phyloP scores from a whole-genome alignment of 2,888 invertebrate genomes.

The Carcina quercana region DNA sequence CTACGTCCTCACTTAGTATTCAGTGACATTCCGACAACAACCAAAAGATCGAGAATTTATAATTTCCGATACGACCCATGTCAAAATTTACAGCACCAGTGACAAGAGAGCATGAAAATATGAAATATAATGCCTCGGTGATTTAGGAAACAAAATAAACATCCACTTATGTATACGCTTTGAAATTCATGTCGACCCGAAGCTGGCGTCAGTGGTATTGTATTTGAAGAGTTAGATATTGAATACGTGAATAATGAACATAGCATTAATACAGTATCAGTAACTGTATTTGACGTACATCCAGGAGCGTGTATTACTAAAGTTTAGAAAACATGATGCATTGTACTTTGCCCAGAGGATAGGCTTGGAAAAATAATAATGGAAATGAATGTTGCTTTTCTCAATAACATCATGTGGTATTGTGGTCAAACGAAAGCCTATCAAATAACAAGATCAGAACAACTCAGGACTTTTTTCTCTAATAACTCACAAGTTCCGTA shows the following conservation, averaged over 20 bases:
- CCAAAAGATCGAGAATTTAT: slow-evolving; percentile 22
- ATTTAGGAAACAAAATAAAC: slow-evolving; percentile 32
- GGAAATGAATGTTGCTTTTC: no score
- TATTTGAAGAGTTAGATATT: slow-evolving; percentile 13
- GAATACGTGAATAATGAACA: neutral
- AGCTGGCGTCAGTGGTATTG: slow-evolving; percentile 15
- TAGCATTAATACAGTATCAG: no score
- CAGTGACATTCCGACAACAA: slow-evolving; percentile 38
- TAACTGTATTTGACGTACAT: no score
- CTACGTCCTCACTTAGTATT: slow-evolving; percentile 37
- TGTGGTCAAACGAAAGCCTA: no score
- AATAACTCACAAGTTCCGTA: no score
- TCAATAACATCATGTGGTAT: no score
- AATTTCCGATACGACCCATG: slow-evolving; percentile 45
- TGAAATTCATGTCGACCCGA: slow-evolving; percentile 33
- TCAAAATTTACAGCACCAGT: slow-evolving; percentile 44
- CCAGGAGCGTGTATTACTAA: no score
- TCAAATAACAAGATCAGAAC: no score
- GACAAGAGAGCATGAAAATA: slow-evolving; percentile 23
- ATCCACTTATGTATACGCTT: slow-evolving; percentile 31
- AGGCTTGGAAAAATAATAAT: no score
- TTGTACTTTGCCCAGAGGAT: no score
- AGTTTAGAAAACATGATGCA: no score
- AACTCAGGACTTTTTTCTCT: no score
- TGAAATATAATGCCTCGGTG: slow-evolving; percentile 33